These are phyloP conservation scores for Nymphalis urticae DNA, from an alignment of 2,888 invertebrate species.

Conservation along the genomic window DNA sequence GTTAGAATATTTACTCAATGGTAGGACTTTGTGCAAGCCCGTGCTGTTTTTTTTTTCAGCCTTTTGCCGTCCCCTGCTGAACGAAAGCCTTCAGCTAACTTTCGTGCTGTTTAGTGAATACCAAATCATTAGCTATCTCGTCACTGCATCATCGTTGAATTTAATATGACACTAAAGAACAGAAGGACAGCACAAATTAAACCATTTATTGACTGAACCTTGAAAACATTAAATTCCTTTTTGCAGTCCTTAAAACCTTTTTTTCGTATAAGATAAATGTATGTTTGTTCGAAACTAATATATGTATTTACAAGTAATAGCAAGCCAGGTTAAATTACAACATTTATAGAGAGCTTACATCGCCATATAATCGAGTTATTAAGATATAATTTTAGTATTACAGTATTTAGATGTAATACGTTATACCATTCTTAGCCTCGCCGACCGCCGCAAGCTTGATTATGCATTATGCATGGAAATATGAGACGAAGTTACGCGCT, in stretches of 20 bases:
- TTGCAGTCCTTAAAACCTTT: background rate
- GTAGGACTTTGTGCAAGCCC: too few relatives aligned
- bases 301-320: background rate
- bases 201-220: too few relatives aligned
- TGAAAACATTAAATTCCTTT: too few relatives aligned
- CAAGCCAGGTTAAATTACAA: constrained; percentile 12
- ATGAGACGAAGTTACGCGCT: constrained; percentile 32
- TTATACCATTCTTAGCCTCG: constrained; percentile 48
- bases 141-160: too few relatives aligned
- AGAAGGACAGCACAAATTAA: too few relatives aligned
- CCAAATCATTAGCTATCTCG: too few relatives aligned
- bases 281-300: too few relatives aligned
- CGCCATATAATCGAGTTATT: constrained; percentile 40
- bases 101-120: too few relatives aligned
- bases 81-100: too few relatives aligned
- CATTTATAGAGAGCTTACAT: constrained; percentile 17
- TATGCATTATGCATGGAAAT: constrained; percentile 41
- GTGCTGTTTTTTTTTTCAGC: too few relatives aligned
- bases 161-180: too few relatives aligned
- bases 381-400: constrained; percentile 44
- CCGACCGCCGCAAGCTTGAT: constrained; percentile 43
- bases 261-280: background rate
- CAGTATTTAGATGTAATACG: constrained; percentile 47
- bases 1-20: background rate
- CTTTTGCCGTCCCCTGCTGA: too few relatives aligned